Percentiles rank a stretch among this genome's conserved stretches.
These are phyloP conservation scores for Folsomia manolachei DNA, from an alignment of 2,888 invertebrate species.

Conservation along the genomic window DNA sequence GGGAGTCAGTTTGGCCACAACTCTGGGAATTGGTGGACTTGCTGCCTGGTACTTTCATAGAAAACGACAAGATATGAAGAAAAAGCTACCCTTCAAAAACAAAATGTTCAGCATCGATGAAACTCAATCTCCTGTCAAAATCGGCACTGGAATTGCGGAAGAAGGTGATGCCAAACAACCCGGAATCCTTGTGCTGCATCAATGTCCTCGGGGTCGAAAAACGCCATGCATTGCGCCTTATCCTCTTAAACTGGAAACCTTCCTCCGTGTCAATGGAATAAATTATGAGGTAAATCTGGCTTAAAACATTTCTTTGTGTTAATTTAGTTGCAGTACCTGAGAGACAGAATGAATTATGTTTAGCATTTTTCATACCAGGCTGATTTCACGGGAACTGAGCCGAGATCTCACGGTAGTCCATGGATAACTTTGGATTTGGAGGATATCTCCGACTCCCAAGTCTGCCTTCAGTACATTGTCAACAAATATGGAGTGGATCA, in stretches of 20 bases:
- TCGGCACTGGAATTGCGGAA: conserved; percentile 5
- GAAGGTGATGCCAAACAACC: conserved; percentile 20
- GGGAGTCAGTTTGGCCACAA: conserved; percentile 10
- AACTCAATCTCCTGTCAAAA: neutral
- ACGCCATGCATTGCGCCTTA: conserved; percentile 48
- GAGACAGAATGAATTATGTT: neutral
- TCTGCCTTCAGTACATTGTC: conserved; percentile 34
- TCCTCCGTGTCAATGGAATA: conserved; percentile 38
- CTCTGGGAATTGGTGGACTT: conserved; percentile 12
- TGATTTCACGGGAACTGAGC: conserved; percentile 35
- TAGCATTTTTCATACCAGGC: conserved; percentile 23
- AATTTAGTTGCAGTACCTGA: neutral
- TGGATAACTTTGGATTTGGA: conserved; percentile 43
- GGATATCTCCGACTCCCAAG: conserved; percentile 44
- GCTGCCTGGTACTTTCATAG: conserved; percentile 15
- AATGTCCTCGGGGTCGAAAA: conserved; percentile 41
- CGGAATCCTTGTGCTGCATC: conserved; percentile 30
- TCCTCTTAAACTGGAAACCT: conserved; percentile 47
- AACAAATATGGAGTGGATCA: conserved; percentile 31
- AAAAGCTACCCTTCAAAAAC: neutral
- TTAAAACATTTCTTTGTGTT: neutral
- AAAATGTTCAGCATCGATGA: conserved; percentile 10
- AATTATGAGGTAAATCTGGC: conserved; percentile 37
- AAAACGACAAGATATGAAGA: neutral
- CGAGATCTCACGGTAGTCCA: conserved; percentile 32